Base-by-base conservation (phyloP, 2,113 vertebrate genomes). In the Pungitius pungitius region DNA sequence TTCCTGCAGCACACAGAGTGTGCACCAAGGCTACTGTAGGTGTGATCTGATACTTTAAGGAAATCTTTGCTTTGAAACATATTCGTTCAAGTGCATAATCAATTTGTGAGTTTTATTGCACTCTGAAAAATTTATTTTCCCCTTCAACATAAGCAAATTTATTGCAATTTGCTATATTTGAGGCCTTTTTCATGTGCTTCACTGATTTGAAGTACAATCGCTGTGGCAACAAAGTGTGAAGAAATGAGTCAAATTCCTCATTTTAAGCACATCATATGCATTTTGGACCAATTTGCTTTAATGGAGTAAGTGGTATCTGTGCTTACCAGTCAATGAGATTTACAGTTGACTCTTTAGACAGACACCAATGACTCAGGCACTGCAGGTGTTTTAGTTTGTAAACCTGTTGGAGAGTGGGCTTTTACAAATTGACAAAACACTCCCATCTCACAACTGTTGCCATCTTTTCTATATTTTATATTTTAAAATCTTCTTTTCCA, bases 31-130 rank as follows among this genome's bases (percentile, higher is more conserved):
- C 77, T 75, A 59, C 57, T 57, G 75, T 71, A 58, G 76, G 69
- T 81, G 56, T 49, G 51, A 75, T 79, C 78, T n/a, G 2, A 73
- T 83, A 12, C 63, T 75, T 70, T 73, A 76, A 78, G 56, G 63
- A 85, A 76, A 81, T 81, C 24, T 45, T 0, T 69, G 77, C 73
- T 82, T 79, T 83, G 75, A 86, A 85, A 63, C 17, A 61, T 43
- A 69, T 71, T 62, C 17, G 15, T 75, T 55, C 26, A 58, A 59
- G 45, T 80, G 58, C 71, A 57, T 77, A 75, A 83, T 87, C 73
- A 65, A 40, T 77, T 78, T 67, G 45, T 30, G 1, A 62, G 63
- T 75, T 72, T 52, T 71, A 78, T 61, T 73, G 61, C 56, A 57
- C 71, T 74, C 33, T 51, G 59, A 55, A 52, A 55, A 27, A 73